These are phyloP conservation scores for Ornithoptera priamus DNA, from an alignment of 2,888 invertebrate species.

Conservation along the genomic window DNA sequence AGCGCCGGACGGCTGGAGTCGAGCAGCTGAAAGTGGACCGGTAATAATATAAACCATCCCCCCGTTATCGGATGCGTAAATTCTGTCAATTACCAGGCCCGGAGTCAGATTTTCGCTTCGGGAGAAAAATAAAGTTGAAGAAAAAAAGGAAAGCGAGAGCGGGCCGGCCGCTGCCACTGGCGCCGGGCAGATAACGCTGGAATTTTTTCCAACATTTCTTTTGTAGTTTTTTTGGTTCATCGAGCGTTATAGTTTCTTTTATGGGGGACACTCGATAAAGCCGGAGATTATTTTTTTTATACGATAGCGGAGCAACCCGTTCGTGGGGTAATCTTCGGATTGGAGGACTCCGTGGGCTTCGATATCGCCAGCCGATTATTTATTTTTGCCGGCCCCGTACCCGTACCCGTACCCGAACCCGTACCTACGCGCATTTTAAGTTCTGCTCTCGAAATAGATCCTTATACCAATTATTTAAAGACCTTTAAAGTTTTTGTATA, in stretches of 20 bases:
- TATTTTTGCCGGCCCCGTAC: slow-evolving; percentile 13
- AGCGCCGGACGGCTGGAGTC: neutral
- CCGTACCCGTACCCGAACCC: neutral
- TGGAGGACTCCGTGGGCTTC: slow-evolving; percentile 29
- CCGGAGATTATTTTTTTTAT: slow-evolving; percentile 42
- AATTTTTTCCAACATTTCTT: slow-evolving; percentile 50
- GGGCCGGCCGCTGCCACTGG: slow-evolving; percentile 55
- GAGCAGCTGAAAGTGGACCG: slow-evolving; percentile 36
- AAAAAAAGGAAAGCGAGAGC: slow-evolving; percentile 28
- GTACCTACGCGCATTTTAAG: slow-evolving; percentile 3
- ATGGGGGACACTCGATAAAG: slow-evolving; percentile 52
- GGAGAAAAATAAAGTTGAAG: slow-evolving; percentile 24
- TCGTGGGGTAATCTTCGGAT: slow-evolving; percentile 36
- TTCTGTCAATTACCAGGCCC: slow-evolving; percentile 61
- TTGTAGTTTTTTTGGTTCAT: slow-evolving; percentile 42
- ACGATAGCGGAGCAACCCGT: slow-evolving; percentile 40
- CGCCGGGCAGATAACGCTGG: slow-evolving; percentile 60
- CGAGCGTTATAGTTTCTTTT: slow-evolving; percentile 53
- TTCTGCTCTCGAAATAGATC: slow-evolving; percentile 26
- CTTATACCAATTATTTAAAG: slow-evolving; percentile 22
- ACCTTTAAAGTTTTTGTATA: neutral
- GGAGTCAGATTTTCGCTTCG: slow-evolving; percentile 26
- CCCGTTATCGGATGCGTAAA: slow-evolving; percentile 63
- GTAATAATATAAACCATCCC: slow-evolving; percentile 46
- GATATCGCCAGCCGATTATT: slow-evolving; percentile 27